phyloP scores from a whole-genome alignment of 1,140 invertebrate genomes.

The Trichoplusia ni region DNA sequence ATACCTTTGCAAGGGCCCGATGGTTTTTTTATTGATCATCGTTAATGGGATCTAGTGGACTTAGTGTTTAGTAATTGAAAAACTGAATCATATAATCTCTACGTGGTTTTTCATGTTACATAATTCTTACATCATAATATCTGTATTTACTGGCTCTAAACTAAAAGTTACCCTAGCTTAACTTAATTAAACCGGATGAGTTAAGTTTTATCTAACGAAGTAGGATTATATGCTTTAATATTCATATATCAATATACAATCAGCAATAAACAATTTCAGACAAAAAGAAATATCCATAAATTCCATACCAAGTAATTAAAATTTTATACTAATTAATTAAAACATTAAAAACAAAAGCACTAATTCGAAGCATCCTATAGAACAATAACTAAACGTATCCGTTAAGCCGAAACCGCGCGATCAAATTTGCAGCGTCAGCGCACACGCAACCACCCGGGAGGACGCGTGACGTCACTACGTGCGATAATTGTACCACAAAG shows the following conservation, averaged over 20 bases:
- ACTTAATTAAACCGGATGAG: too few relatives aligned
- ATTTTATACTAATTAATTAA: neutral
- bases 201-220: too few relatives aligned
- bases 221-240: too few relatives aligned
- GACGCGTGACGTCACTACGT: neutral
- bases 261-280: too few relatives aligned
- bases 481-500: slow-evolving; percentile 9
- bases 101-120: too few relatives aligned
- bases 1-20: slow-evolving; percentile 12
- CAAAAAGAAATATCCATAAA: too few relatives aligned
- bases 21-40: slow-evolving; percentile 1
- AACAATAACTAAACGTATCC: slow-evolving; percentile 65
- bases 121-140: too few relatives aligned
- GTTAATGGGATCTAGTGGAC: neutral
- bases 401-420: slow-evolving; percentile 70
- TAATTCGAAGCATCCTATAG: slow-evolving; percentile 51
- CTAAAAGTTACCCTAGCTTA: too few relatives aligned
- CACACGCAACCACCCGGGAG: slow-evolving; percentile 42
- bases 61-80: neutral
- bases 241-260: too few relatives aligned
- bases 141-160: too few relatives aligned
- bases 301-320: neutral
- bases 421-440: slow-evolving; percentile 77
- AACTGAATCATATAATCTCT: too few relatives aligned
- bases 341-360: neutral